Conservation (phyloP, 2,113 vertebrate species). For the Gymnobelideus leadbeateri region DNA sequence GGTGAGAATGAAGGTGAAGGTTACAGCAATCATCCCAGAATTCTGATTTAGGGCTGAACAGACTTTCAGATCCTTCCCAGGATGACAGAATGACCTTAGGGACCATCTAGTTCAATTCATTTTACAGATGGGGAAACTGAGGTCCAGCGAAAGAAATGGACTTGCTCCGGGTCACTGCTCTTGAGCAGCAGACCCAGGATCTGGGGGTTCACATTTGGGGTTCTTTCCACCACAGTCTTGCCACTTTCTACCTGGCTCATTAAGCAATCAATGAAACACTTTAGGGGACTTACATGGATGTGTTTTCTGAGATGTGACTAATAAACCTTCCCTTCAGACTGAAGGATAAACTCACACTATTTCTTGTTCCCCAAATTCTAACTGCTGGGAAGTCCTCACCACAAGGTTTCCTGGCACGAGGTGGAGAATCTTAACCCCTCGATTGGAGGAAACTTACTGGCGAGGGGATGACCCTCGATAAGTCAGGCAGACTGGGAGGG, state of each 20-base stretch:
- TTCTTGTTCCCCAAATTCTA: not conserved
- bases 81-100: not conserved
- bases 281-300: not conserved
- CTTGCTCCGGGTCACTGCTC: not conserved
- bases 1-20: no score
- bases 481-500: not conserved
- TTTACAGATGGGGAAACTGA: not conserved
- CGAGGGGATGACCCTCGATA: not conserved
- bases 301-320: not conserved
- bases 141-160: not conserved
- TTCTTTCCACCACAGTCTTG: not conserved
- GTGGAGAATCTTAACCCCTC: not conserved
- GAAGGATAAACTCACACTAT: not conserved
- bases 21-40: no score
- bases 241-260: not conserved
- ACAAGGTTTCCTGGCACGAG: not conserved
- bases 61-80: not conserved
- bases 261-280: not conserved
- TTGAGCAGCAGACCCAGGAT: not conserved
- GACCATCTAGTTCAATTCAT: not conserved
- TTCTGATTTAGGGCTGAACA: not conserved
- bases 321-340: not conserved
- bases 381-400: not conserved
- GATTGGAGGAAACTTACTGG: not conserved
- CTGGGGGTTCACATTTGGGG: no score